Evolutionary conservation across 2,888 invertebrate species (phyloP), one percentile per base, ranked within the genome.

Genomic region (Mythimna lalbum): DNA sequence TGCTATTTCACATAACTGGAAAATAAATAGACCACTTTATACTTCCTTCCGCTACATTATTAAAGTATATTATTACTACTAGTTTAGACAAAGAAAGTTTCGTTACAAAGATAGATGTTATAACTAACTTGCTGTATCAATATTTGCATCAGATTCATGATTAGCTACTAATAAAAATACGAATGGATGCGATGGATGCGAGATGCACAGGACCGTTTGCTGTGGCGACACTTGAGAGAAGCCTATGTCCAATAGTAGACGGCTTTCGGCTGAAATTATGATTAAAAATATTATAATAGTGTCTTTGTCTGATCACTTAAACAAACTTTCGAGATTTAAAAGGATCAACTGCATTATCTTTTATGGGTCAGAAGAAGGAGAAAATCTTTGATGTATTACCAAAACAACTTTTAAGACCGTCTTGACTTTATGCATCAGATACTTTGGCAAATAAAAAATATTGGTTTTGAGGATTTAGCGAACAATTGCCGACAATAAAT

Each of bases 391-490:
- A 63, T 60, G 21, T 60, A 55, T 47, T 36, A 47, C 23, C n/a
- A 43, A 55, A 52, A 47, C 14, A 56, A 27, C n/a, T 52, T 49
- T 63, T 56, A 27, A 43, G n/a, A 49, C 4, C 7, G 2, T 52
- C 31, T 64, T 78, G 39, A 36, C 27, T 36, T 62, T 33, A 55
- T 49, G 61, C 31, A 10, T 63, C 72, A 59, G 21, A 27, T 53
- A 63, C 63, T 49, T 63, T 9, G 12, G 64, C 60, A 66, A 63
- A 74, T 70, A 76, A 81, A 65, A 75, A 85, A 87, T 84, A 86
- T 87, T 85, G 80, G 76, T 74, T 80, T 70, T 66, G 77, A 85
- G 82, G 81, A 78, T 87, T 83, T 81, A 78, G 68, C 82, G 72
- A 61, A 75, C 66, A 83, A 82, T 68, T 56, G 71, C 71, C 63